phyloP scores from a whole-genome alignment of 2,888 invertebrate species.

The Antheraea yamamai region DNA sequence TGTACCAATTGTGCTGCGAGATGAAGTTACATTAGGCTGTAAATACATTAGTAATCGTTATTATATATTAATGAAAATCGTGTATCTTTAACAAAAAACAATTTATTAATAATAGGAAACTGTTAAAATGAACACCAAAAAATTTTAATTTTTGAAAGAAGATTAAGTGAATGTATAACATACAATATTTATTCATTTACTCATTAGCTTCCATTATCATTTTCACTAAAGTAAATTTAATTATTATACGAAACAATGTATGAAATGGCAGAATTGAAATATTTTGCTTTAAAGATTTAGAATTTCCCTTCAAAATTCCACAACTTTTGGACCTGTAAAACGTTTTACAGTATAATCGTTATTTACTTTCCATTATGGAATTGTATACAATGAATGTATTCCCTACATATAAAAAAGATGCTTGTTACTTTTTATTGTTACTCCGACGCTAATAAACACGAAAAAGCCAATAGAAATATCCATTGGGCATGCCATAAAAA shows the following conservation, averaged over 20 bases:
- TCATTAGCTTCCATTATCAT: too few relatives aligned
- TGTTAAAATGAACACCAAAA: not conserved
- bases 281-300: not conserved
- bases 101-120: not conserved
- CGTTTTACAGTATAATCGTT: not conserved
- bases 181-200: not conserved
- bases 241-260: too few relatives aligned
- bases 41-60: not conserved
- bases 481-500: not conserved
- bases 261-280: too few relatives aligned
- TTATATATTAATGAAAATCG: not conserved
- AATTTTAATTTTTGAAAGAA: not conserved
- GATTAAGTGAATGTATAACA: not conserved
- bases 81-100: not conserved
- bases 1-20: not conserved
- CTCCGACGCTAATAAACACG: slow-evolving; percentile 14
- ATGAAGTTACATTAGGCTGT: not conserved
- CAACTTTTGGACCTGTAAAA: not conserved
- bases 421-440: slow-evolving; percentile 18
- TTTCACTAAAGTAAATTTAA: too few relatives aligned
- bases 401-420: not conserved
- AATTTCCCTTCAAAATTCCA: not conserved
- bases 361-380: not conserved
- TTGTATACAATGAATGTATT: not conserved
- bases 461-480: not conserved